Base-by-base conservation (phyloP, 92 coral and sea anemone genomes). In the Ricordea florida region DNA sequence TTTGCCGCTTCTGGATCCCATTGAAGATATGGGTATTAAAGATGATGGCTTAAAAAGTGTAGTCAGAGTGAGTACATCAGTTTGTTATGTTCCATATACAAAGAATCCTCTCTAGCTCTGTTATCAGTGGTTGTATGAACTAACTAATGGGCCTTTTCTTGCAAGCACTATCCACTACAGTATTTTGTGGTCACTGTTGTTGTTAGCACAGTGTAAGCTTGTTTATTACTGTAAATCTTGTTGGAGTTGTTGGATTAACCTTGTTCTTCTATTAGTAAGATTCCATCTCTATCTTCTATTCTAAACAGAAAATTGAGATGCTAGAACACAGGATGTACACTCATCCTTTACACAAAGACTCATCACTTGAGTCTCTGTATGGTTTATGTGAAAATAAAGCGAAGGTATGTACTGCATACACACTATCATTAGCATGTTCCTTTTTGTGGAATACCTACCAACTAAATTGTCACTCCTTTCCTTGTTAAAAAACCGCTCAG, bases 1-100 rank as follows among this genome's bases (percentile, higher is more conserved):
- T 15, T 36, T 94, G 32, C 98, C 98, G 0, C 46, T 94, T 44
- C 62, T 94, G 7, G 98, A 94, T 83, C 98, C 98, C 4, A 83
- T 94, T 27, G 98, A 94, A 67, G 98, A 94, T 80, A 94, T 94
- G 98, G 86, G 85, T 38, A 94, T 94, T 44, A 94, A 94, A 57
- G 97, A 94, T 25, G 97, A 94, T 3, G 97, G 93, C 16, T 70
- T 94, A 10, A 94, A 89, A 83, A 85, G 89, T 23, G 84, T 94
- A 29, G 86, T 94, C 10, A 58, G 96, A 84, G 98, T 94, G 30
- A 9, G 96, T 70, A 31, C 13, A 0, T 6, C 1, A 21, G 8
- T 21, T 5, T 13, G 30, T 0, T 63, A 5, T 51, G 0, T 16
- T 24, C 17, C 30, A 11, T 45, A 3, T 25, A 4, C 22, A 5